A percentile compares a stretch with the other conserved stretches of the same genome.
phyloP scores from a whole-genome alignment of 1,140 invertebrate species.

The Ylistrum balloti region DNA sequence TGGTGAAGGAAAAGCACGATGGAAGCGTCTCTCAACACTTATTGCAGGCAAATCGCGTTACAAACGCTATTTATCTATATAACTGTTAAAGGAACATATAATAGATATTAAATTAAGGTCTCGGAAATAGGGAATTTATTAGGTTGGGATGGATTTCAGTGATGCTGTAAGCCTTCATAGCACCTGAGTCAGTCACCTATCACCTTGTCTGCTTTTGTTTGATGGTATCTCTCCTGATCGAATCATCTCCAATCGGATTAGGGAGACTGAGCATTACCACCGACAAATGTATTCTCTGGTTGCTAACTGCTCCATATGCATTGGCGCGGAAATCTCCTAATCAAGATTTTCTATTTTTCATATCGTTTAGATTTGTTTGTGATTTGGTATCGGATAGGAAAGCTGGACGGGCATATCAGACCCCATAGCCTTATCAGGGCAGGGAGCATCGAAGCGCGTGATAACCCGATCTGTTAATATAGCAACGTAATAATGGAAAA shows the following conservation, averaged over 20 bases:
- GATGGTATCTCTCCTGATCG: slow-evolving; percentile 49
- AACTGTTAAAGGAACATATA: slow-evolving; percentile 51
- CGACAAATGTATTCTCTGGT: slow-evolving; percentile 50
- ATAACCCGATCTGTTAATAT: slow-evolving; percentile 34
- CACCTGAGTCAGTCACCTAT: slow-evolving; percentile 55
- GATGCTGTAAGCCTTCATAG: slow-evolving; percentile 40
- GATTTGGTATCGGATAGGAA: slow-evolving; percentile 50
- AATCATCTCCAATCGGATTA: slow-evolving; percentile 52
- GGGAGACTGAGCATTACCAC: slow-evolving; percentile 45
- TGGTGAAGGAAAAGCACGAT: slow-evolving; percentile 48
- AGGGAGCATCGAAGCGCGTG: background rate
- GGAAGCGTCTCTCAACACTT: slow-evolving; percentile 46
- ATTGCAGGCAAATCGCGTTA: slow-evolving; percentile 52
- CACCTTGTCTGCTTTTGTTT: slow-evolving; percentile 50
- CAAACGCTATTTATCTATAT: slow-evolving; percentile 59
- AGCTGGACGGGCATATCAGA: slow-evolving; percentile 44
- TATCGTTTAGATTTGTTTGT: slow-evolving; percentile 42
- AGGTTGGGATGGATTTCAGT: slow-evolving; percentile 49
- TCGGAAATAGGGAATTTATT: slow-evolving; percentile 60
- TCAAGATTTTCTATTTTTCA: slow-evolving; percentile 58
- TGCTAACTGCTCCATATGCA: slow-evolving; percentile 50
- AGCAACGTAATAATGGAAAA: slow-evolving; percentile 50
- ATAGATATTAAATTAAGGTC: slow-evolving; percentile 57
- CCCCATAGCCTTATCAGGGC: slow-evolving; percentile 43
- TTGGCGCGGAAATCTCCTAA: slow-evolving; percentile 54